Evolutionary conservation across 2,113 vertebrate genomes (phyloP), one percentile per base, ranked within the genome.

Genomic region (Mormyrus iriodes): DNA sequence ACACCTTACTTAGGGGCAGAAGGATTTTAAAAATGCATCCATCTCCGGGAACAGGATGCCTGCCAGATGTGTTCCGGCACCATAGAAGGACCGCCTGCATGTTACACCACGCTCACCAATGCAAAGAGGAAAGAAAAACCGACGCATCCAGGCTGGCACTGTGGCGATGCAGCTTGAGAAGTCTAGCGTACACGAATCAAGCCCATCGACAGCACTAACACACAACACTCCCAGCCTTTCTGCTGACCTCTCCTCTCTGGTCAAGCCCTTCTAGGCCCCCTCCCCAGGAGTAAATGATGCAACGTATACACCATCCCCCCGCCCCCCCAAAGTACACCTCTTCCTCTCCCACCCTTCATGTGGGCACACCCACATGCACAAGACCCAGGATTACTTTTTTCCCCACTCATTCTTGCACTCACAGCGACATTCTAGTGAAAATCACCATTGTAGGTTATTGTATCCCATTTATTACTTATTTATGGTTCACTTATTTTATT

Each of bases 301-400:
- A 69, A 87, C 85, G 73, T 76, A 89, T 86, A 89, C 85, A 51
- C 76, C 91, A 85, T 19, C 61, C n/a, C 53, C 53, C 53, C 58
- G 1, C 24, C 65, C 17, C 79, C 39, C 39, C n/a, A n/a, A n/a
- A n/a, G 44, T 24, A 48, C 15, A 82, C 4, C 76, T 84, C 15
- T 44, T 82, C 61, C 61, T 31, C 48, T 19, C 87, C 27, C 49
- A 52, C 52, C 85, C 48, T 42, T 76, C 31, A 15, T 39, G 5
- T 49, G 24, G 7, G 42, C 86, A 24, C 51, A 27, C 10, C 7
- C n/a, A n/a, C 61, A 35, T 48, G 69, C 65, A 73, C 61, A 31
- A 69, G 13, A 13, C 35, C 53, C 52, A 19, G 27, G 39, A 21
- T 8, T 31, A 13, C 4, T 35, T 42, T 42, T 39, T 19, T 53